Percentiles rank a stretch among this genome's conserved stretches.
phyloP scores from a whole-genome alignment of 2,797 vertebrate species.

The Crocodylus rhombifer region DNA sequence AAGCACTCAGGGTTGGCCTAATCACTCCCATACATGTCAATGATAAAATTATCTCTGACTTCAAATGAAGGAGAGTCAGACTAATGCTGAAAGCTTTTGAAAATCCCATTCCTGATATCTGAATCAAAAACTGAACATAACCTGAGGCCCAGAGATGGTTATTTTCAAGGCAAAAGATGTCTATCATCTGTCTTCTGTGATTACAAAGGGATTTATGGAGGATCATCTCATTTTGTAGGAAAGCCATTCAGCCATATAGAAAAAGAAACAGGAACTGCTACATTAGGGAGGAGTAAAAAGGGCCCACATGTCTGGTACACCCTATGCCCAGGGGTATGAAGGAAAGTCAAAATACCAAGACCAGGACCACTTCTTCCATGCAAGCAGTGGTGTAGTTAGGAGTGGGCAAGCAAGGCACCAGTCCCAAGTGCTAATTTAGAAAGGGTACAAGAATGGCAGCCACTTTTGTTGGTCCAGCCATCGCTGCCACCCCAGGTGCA shows the following conservation, averaged over 20 bases:
- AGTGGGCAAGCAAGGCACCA: too few species aligned
- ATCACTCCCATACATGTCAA: not conserved
- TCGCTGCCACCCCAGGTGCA: too few species aligned
- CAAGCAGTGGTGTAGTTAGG: too few species aligned
- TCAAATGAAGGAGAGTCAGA: not conserved
- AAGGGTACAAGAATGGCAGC: too few species aligned
- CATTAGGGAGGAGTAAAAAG: not conserved
- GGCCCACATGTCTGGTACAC: not conserved
- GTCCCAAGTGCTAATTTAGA: too few species aligned
- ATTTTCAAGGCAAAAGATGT: not conserved
- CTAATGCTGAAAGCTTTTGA: not conserved
- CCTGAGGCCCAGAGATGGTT: not conserved
- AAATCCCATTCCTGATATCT: not conserved
- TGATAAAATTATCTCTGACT: not conserved
- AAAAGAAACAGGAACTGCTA: not conserved
- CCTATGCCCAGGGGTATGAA: not conserved
- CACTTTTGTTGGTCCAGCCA: too few species aligned
- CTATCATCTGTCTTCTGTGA: not conserved
- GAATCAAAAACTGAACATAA: not conserved
- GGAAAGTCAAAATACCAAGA: not conserved
- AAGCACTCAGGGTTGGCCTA: not conserved
- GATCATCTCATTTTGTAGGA: not conserved
- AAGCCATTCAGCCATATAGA: not conserved
- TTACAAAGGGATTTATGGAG: not conserved
- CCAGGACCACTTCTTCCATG: not conserved